phyloP scores from a whole-genome alignment of 2,797 vertebrate species.

The Betta splendens region DNA sequence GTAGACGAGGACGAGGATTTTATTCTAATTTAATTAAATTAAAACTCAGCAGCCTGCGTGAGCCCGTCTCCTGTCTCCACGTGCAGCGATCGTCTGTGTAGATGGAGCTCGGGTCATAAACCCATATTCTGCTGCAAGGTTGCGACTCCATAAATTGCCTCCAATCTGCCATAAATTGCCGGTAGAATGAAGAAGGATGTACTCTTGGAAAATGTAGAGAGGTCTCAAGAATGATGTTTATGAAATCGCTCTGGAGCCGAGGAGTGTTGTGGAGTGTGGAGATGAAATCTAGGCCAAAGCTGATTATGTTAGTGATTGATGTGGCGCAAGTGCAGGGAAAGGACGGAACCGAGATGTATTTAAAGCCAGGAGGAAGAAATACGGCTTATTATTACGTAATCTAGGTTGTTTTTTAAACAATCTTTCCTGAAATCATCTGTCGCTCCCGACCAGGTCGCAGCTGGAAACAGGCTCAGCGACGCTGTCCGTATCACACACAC shows the following conservation, averaged over 20 bases:
- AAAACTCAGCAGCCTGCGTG: background rate
- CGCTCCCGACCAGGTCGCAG: too few species aligned
- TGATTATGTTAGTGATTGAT: constrained; percentile 3
- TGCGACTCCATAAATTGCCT: constrained; percentile 4
- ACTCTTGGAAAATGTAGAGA: constrained; percentile 2
- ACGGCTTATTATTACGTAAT: constrained; percentile 5
- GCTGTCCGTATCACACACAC: too few species aligned
- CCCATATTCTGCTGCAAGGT: background rate
- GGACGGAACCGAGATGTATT: constrained; percentile 11
- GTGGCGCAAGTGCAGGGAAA: constrained; percentile 13
- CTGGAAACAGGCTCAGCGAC: too few species aligned
- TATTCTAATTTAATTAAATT: constrained; percentile 13
- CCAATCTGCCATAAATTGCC: constrained; percentile 6
- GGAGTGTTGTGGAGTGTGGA: background rate
- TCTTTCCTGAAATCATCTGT: too few species aligned
- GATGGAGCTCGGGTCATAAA: background rate
- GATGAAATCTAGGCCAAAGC: constrained; percentile 20
- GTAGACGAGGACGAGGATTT: constrained; percentile 27
- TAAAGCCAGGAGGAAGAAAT: constrained; percentile 1
- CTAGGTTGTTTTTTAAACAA: constrained; percentile 1
- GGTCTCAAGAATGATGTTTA: constrained; percentile 2
- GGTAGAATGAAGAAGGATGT: background rate
- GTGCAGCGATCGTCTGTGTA: background rate
- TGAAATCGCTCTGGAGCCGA: background rate
- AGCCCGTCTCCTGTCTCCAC: constrained; percentile 10